A percentile compares a stretch with the other conserved stretches of the same genome.
Conservation (phyloP, 2,797 vertebrate species). For the Parotocinclus haroldoi region DNA sequence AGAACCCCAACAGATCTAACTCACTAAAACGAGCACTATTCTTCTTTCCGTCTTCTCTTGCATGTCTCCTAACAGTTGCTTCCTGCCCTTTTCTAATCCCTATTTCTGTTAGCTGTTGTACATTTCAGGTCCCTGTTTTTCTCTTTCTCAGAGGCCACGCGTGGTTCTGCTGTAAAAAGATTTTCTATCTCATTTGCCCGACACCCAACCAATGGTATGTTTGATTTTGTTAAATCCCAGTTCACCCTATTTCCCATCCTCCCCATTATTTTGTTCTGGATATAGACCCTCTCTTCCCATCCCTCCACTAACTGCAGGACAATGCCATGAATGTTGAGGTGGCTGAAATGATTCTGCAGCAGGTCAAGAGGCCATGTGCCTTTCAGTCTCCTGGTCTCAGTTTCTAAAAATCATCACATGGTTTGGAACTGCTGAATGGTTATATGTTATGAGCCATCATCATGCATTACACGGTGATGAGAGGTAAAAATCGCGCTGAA, state of each 20-base stretch:
- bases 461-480: too few relatives aligned
- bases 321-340: constrained; percentile 55
- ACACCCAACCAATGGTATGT: constrained; percentile 97
- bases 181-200: constrained; percentile 97
- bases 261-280: constrained; percentile 63
- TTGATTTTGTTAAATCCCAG: constrained; percentile 82
- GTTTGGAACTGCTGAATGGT: too few relatives aligned
- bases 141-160: constrained; percentile 92
- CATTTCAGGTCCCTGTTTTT: constrained; percentile 93
- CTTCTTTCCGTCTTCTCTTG: constrained; percentile 65
- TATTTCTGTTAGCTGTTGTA: constrained; percentile 80
- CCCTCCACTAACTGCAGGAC: constrained; percentile 20
- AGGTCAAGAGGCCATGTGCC: constrained; percentile 28
- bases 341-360: constrained; percentile 45
- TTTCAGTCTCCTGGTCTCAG: neutral
- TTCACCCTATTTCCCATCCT: constrained; percentile 61
- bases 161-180: constrained; percentile 92
- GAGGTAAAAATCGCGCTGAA: too few relatives aligned
- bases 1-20: constrained; percentile 58
- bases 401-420: neutral
- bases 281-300: constrained; percentile 54
- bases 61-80: constrained; percentile 75
- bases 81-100: constrained; percentile 65
- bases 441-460: too few relatives aligned
- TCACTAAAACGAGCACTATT: constrained; percentile 58